Base-by-base conservation (phyloP, 2,113 vertebrate genomes). In the Semnornis frantzii region DNA sequence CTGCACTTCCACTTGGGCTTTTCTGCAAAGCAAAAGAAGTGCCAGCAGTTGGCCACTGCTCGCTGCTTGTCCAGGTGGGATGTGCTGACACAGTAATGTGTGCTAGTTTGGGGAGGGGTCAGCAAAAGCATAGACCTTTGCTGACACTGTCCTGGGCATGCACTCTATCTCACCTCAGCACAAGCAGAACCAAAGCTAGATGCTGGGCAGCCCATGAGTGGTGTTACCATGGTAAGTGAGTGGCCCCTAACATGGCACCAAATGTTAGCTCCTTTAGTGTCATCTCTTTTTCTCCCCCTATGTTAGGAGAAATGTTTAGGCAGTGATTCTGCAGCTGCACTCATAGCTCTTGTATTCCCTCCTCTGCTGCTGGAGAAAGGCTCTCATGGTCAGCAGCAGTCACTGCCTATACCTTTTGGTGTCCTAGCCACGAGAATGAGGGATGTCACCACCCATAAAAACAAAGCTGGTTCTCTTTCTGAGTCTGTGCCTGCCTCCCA, bases 331-430 rank as follows among this genome's bases (percentile, higher is more conserved):
- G 11, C n/a, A 80, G 2, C 2, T 62, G 24, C 62, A 10, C 50
- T 33, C 1, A 0, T 8, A 79, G 39, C 23, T 85, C 10, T 71
- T 48, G 1, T 33, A 3, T 14, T 30, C n/a, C 46, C 39, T 62
- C 28, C 21, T 48, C 20, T 89, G 58, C 74, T 74, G 44, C 58
- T 31, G 39, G 31, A 82, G 54, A 74, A 64, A 34, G 71, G 33
- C 39, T 87, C 23, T 65, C 1, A 4, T 1, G 4, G 24, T 6
- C 73, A 64, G 54, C 2, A 2, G 55, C 8, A 1, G 24, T 46
- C 1, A 1, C n/a, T 0, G 3, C 0, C 8, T 70, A 52, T n/a
- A 21, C 8, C 21, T n/a, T 27, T 55, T 30, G n/a, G 24, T 68
- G 31, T 52, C 58, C 42, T 70, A 83, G 76, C 57, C 10, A 2